These are phyloP conservation scores for Trichomalopsis sarcophagae DNA, from an alignment of 1,140 invertebrate species.

Conservation along the genomic window DNA sequence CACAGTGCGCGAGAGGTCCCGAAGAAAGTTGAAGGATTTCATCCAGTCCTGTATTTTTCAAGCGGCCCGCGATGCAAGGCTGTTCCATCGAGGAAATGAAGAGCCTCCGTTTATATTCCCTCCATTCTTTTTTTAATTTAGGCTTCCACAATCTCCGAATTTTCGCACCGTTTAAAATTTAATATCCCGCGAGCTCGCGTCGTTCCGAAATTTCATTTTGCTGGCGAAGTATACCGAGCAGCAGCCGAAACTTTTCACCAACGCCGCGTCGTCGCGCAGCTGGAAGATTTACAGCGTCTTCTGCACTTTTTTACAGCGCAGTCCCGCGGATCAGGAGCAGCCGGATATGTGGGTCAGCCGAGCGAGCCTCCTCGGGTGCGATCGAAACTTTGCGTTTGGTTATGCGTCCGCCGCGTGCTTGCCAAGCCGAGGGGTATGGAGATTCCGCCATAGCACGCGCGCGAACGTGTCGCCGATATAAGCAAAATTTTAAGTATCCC, in stretches of 20 bases:
- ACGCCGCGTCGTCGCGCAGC: background rate
- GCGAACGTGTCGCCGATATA: background rate
- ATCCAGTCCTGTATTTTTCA: background rate
- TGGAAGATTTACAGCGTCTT: conserved; percentile 8
- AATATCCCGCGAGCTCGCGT: background rate
- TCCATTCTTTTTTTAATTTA: background rate
- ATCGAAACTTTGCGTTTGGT: conserved; percentile 15
- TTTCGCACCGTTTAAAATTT: background rate
- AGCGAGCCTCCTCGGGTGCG: background rate
- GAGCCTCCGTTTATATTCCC: background rate
- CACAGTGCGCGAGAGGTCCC: too few relatives aligned
- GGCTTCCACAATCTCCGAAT: background rate
- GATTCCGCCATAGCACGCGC: background rate
- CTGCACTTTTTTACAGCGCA: background rate
- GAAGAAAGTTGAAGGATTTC: background rate
- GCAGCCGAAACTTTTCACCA: background rate
- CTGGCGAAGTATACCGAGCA: background rate
- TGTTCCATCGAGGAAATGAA: background rate
- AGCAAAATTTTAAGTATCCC: conserved; percentile 32
- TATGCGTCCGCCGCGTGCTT: background rate
- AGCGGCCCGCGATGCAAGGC: background rate
- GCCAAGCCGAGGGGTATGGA: background rate
- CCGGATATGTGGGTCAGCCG: conserved; percentile 28
- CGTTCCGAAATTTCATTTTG: background rate
- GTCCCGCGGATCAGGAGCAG: background rate